Base-by-base conservation (phyloP, 2,888 invertebrate genomes). In the Busseola fusca region DNA sequence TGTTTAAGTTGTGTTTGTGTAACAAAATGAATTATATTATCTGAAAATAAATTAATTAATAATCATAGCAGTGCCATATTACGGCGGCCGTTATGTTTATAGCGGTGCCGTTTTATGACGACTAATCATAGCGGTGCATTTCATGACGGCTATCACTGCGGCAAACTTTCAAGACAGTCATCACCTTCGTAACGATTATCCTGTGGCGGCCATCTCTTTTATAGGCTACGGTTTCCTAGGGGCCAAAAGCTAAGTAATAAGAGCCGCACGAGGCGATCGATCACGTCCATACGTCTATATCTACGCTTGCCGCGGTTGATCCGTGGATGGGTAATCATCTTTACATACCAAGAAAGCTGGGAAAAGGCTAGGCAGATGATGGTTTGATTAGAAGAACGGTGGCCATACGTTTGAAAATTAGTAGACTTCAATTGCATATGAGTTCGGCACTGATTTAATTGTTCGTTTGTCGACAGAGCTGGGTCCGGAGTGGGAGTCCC, bases 401-500 rank as follows among this genome's bases (percentile, higher is more conserved):
- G 45, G 45, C 45, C 45, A 48, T 21, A 27, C 42, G 14, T 62
- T 42, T 42, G 14, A 21, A 27, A 42, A 60, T 14, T 25, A 25
- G 25, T 25, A 40, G 18, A 40, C 25, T 59, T n/a, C 14, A n/a
- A 1, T 3, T 6, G 1, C 4, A 4, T 7, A 1, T 40, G 21
- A 12, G 7, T 14, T 37, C 5, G n/a, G 21, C 69, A n/a, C 18
- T 14, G 9, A 45, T 37, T 34, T 45, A 45, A n/a, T 4, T 14
- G 12, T 48, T n/a, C 0, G 2, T 34, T 18, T 69, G 40, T 37
- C 42, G n/a, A 5, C 87, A 90, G 92, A 91, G 45, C 42, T 87
- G 74, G 85, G 88, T 21, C 76, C 79, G 30, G 88, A 84, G 78
- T 88, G 89, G 89, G 89, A 87, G 85, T 65, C 78, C 10, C 78